phyloP scores from a whole-genome alignment of 2,113 vertebrate genomes.

The Macquaria australasica region DNA sequence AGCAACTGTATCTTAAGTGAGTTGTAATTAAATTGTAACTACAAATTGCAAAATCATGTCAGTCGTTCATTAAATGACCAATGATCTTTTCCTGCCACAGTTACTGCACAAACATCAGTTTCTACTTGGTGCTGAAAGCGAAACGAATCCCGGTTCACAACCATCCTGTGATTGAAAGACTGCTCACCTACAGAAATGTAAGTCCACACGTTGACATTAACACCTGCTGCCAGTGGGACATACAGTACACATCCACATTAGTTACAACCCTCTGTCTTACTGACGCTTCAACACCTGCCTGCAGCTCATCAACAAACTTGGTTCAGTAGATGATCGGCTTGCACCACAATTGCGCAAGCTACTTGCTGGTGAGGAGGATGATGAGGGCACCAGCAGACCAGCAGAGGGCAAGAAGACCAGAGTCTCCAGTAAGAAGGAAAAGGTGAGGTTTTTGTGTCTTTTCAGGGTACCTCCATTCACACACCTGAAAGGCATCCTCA shows the following conservation, averaged over 20 bases:
- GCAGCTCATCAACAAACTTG: slow-evolving; percentile 86
- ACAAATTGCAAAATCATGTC: not conserved
- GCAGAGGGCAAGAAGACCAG: slow-evolving; percentile 69
- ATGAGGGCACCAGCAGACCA: slow-evolving; percentile 28
- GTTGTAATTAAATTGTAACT: slow-evolving; percentile 33
- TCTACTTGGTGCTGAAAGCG: slow-evolving; percentile 95
- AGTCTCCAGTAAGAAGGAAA: slow-evolving; percentile 56
- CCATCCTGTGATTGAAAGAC: slow-evolving; percentile 94
- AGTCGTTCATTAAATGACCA: not conserved
- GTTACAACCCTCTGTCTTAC: not conserved
- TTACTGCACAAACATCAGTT: slow-evolving; percentile 97
- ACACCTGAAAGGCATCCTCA: not conserved
- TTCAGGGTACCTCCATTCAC: not conserved
- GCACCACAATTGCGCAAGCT: slow-evolving; percentile 86
- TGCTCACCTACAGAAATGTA: slow-evolving; percentile 92
- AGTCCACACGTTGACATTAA: slow-evolving; percentile 52
- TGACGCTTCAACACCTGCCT: not conserved
- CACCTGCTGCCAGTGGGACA: not conserved
- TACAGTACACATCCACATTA: not conserved
- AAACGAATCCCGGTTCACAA: slow-evolving; percentile 89
- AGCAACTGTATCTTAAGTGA: slow-evolving; percentile 94
- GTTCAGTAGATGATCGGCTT: slow-evolving; percentile 86
- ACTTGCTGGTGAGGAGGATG: slow-evolving; percentile 70
- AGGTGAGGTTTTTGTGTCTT: slow-evolving; percentile 42
- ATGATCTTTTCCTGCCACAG: slow-evolving; percentile 62